phyloP scores from a whole-genome alignment of 2,888 invertebrate species.

The Hypsopygia costalis region DNA sequence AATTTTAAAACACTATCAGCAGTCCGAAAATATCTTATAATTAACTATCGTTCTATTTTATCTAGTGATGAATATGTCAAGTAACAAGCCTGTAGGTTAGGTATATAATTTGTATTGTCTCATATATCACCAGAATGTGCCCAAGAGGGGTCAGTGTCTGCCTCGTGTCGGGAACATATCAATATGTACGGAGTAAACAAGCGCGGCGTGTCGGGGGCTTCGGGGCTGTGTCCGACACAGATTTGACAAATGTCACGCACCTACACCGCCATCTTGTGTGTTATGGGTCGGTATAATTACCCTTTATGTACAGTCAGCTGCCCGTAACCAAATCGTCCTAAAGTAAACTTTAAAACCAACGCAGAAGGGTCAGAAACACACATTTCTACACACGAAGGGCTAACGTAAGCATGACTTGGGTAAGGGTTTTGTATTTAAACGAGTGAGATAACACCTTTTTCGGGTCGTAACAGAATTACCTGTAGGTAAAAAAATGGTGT shows the following conservation, averaged over 20 bases:
- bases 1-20: no score
- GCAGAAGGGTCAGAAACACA: constrained; percentile 1
- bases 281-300: constrained; percentile 5
- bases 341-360: neutral
- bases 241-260: constrained; percentile 27
- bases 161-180: no score
- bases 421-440: constrained; percentile 9
- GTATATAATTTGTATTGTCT: no score
- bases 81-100: no score
- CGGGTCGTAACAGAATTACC: constrained; percentile 4
- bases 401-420: constrained; percentile 3
- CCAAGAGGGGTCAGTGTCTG: no score
- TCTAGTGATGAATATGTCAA: no score
- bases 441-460: constrained; percentile 7
- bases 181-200: neutral
- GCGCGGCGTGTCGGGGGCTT: constrained; percentile 15
- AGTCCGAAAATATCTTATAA: no score
- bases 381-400: neutral
- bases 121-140: no score
- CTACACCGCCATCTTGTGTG: constrained; percentile 14
- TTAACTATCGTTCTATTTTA: no score
- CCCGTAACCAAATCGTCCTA: neutral
- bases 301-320: neutral
- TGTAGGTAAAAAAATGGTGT: constrained; percentile 2
- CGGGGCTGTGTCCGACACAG: constrained; percentile 19